Evolutionary conservation across 2,888 invertebrate species (phyloP).

Genomic region (Sphecodes monilicornis): DNA sequence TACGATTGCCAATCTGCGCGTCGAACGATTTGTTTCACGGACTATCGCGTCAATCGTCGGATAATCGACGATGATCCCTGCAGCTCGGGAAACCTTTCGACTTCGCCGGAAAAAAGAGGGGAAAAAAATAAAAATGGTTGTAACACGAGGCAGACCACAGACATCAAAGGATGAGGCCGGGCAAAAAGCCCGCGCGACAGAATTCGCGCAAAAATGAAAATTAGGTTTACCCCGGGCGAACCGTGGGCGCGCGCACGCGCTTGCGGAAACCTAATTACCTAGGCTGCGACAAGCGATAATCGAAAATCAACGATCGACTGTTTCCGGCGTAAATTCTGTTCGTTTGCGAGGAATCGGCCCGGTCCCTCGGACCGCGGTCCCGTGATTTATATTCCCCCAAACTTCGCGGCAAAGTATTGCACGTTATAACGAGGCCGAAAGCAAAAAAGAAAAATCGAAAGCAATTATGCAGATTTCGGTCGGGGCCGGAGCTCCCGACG

Average conservation of each 20-base stretch:
- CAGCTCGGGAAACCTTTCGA: slow-evolving; percentile 6
- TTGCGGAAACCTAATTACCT: slow-evolving; percentile 49
- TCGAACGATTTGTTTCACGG: slow-evolving; percentile 52
- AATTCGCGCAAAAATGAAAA: slow-evolving; percentile 48
- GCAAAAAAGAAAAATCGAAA: slow-evolving; percentile 10
- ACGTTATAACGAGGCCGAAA: neutral
- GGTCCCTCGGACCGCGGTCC: neutral
- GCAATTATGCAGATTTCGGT: slow-evolving; percentile 19
- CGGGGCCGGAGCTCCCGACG: slow-evolving; percentile 35
- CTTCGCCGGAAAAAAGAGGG: slow-evolving; percentile 1
- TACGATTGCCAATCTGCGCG: slow-evolving; percentile 37
- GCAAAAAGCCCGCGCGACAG: slow-evolving; percentile 4
- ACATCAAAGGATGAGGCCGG: slow-evolving; percentile 21
- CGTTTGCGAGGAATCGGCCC: slow-evolving; percentile 4
- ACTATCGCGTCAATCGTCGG: slow-evolving; percentile 42
- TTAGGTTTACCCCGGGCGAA: slow-evolving; percentile 38
- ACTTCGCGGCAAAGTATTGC: neutral
- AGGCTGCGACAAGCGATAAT: slow-evolving; percentile 35
- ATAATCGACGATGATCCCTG: slow-evolving; percentile 43
- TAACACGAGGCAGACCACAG: slow-evolving; percentile 22
- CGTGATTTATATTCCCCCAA: neutral
- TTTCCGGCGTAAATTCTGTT: slow-evolving; percentile 24
- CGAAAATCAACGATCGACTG: slow-evolving; percentile 44
- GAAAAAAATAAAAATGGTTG: slow-evolving; percentile 4
- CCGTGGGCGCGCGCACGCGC: neutral